Evolutionary conservation across 2,113 vertebrate species (phyloP).

Genomic region (Lagenorhynchus albirostris): DNA sequence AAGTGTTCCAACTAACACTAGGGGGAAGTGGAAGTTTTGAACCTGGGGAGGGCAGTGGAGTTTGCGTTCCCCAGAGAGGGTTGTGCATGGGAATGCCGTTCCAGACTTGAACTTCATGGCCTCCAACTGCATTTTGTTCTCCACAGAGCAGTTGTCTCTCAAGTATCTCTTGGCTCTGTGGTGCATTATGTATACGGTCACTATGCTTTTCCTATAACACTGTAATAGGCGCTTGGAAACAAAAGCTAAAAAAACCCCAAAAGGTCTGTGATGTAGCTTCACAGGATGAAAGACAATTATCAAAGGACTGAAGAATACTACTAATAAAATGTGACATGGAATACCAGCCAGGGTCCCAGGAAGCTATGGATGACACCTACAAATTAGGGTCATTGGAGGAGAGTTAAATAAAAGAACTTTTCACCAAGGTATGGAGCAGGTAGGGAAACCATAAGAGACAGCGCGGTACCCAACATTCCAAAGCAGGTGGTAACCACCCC

Average conservation of each 20-base stretch:
- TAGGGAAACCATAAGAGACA: background rate
- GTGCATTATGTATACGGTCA: background rate
- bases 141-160: background rate
- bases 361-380: background rate
- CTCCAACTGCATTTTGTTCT: background rate
- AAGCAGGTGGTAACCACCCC: background rate
- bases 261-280: background rate
- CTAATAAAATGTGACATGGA: background rate
- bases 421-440: background rate
- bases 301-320: background rate
- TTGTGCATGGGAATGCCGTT: slow-evolving; percentile 47
- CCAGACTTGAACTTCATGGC: slow-evolving; percentile 8
- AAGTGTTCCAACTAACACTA: slow-evolving; percentile 20
- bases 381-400: background rate
- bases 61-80: slow-evolving; percentile 62
- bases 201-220: background rate
- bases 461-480: too few relatives aligned
- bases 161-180: background rate
- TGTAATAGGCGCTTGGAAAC: background rate
- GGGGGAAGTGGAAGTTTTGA: slow-evolving; percentile 63
- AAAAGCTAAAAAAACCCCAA: background rate
- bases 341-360: background rate
- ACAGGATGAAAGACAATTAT: background rate
- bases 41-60: slow-evolving; percentile 32
- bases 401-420: background rate